Evolutionary conservation across 2,888 invertebrate species (phyloP), one percentile per base, ranked within the genome.

Genomic region (Ypsolopha sequella): DNA sequence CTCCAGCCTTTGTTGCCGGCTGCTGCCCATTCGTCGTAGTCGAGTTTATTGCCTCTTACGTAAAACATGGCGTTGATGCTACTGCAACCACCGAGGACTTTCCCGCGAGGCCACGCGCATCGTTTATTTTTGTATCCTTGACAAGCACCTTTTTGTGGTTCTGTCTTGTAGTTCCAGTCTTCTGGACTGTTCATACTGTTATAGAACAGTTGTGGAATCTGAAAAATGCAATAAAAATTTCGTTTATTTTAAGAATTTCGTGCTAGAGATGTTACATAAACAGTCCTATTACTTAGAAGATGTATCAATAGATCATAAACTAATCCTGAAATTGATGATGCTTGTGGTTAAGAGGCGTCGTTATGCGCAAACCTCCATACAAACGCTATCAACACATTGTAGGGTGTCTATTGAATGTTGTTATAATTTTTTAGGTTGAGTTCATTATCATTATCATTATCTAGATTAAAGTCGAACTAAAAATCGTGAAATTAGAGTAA

Each of bases 21-120:
- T 0, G 68, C 70, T 24, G 80, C 82, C 91, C 91, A 91, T 55
- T 77, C 70, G 41, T 89, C 77, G 53, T 88, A 91, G 60, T 90
- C 89, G 1, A 64, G 55, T 4, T 71, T 77, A 57, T 85, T 88
- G 0, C 88, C 90, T 46, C 89, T 79, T 6, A 90, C 76, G 59
- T 89, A 90, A 52, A 89, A 77, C 84, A 90, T 89, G 33, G 69
- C 88, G 61, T 90, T 91, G 36, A 89, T 73, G 11, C 84, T 80
- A 36, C 90, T 89, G 6, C 80, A 79, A 1, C 91, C 91, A 48
- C 91, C 91, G 55, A 91, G 70, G 50, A 87, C 77, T 61, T 90
- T 91, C 0, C 92, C 93, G 39, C 91, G 76, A 1, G 91, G 88
- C 90, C 90, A 90, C 0, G 74, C 70, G 48, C 79, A 78, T n/a